Base-by-base conservation (phyloP, 2,797 vertebrate species). In the Denticeps clupeoides region DNA sequence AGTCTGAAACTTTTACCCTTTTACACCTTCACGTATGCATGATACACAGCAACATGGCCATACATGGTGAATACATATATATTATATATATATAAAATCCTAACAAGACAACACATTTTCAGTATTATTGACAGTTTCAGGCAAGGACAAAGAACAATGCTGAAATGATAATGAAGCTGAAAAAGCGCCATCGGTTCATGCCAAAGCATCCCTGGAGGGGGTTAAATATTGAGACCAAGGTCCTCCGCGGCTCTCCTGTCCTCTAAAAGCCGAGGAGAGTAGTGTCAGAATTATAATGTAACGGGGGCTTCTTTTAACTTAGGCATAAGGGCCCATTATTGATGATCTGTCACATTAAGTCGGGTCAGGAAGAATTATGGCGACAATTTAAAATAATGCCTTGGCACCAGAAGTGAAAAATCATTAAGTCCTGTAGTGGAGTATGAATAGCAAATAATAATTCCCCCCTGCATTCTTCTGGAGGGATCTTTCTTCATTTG, bases 281-380 rank as follows among this genome's bases (percentile, higher is more conserved):
- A 50, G 55, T 50, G 56, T 62, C 74, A 65, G 60, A 83, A 79
- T 82, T 77, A 80, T 82, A 82, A 77, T 74, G 68, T 73, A 80
- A 80, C 72, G 67, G 73, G 78, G 81, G 82, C 71, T 73, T 78
- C 73, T 69, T 70, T 69, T 69, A 69, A 65, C 72, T 71, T 74
- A 71, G 54, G 77, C 72, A 68, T 68, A 21, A 60, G 64, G 64
- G 42, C n/a, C 29, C 52, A 59, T 74, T 82, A 82, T 81, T 84
- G 79, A 82, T 82, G 75, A 73, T 55, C 70, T 78, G 77, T 70
- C 76, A 76, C 73, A 74, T 82, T 75, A 73, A 66, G 70, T 72
- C 41, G 62, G 70, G 72, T 67, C 68, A 22, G 62, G 65, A 69
- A 75, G 75, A 82, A 67, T 75, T 80, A 84, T 78, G 41, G 72